Evolutionary conservation across 2,888 invertebrate species (phyloP), one percentile per base, ranked within the genome.

Genomic region (Belgica antarctica): DNA sequence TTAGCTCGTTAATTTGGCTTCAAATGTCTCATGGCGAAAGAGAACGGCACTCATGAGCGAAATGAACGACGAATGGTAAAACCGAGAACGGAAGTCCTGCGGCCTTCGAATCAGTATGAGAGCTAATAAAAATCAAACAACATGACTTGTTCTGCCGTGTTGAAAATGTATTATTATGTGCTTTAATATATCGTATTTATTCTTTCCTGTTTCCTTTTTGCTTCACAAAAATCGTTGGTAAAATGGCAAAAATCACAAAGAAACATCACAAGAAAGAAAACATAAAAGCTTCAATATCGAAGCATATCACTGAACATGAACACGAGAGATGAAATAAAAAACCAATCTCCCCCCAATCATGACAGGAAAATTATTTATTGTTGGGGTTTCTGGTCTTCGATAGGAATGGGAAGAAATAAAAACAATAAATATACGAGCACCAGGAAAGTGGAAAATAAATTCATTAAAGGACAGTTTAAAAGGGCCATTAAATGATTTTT

Each of bases 81-180:
- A 34, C 8, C 41, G 22, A 52, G 22, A 22, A 52, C 8, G 22
- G 22, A 52, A 52, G 52, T 19, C 52, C 52, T 52, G 52, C 52
- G 22, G 52, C 22, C 52, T n/a, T 12, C 19, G 52, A 52, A 52
- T 52, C 52, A 52, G 52, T 52, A 52, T 52, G 52, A 52, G 22
- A 52, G 52, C 52, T 52, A 52, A 62, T 34, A 34, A 62, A 62
- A 62, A 62, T 62, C 62, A 62, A 62, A 62, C 62, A 62, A 62
- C 62, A 62, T 34, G 36, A 62, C 36, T 62, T 31, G 12, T 59
- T 28, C 27, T 10, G 5, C 59, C 59, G 52, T 52, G 52, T 52
- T 59, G 59, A 24, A 59, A 59, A 59, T 25, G 22, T 59, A 27
- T 59, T 59, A 59, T 59, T 59, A 27, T 59, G 27, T 25, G 59